Evolutionary conservation across 2,888 invertebrate species (phyloP).

Genomic region (Polyploca ridens): DNA sequence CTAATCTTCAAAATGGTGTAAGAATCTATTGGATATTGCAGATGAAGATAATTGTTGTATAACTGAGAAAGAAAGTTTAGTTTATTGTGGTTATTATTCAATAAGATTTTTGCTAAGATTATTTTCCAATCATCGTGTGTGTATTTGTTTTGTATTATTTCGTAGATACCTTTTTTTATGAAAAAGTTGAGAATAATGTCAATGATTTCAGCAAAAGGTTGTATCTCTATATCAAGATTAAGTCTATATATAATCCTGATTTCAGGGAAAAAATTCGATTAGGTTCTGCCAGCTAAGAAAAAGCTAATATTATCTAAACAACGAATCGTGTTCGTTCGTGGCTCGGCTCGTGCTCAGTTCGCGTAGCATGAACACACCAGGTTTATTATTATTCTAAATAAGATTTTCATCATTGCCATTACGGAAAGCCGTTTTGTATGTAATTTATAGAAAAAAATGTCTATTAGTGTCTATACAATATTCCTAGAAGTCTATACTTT

Average conservation of each 20-base stretch:
- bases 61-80: conserved; percentile 1
- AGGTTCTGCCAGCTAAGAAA: too few species aligned
- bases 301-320: too few species aligned
- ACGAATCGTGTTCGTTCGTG: too few species aligned
- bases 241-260: not conserved
- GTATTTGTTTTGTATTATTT: too few species aligned
- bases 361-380: too few species aligned
- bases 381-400: not conserved
- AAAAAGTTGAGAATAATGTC: not conserved
- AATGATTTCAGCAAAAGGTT: not conserved
- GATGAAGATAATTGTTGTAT: conserved; percentile 7
- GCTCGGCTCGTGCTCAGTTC: too few species aligned
- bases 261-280: not conserved
- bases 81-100: not conserved
- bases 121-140: not conserved
- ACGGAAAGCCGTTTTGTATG: not conserved
- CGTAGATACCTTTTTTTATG: not conserved
- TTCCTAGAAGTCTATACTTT: conserved; percentile 9
- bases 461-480: conserved; percentile 7
- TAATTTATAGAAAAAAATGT: not conserved
- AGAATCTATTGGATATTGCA: conserved; percentile 4
- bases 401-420: not conserved
- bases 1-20: conserved; percentile 4
- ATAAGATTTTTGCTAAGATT: not conserved
- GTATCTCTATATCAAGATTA: not conserved